phyloP scores from a whole-genome alignment of 1,140 invertebrate genomes.

The Rhysida immarginata region DNA sequence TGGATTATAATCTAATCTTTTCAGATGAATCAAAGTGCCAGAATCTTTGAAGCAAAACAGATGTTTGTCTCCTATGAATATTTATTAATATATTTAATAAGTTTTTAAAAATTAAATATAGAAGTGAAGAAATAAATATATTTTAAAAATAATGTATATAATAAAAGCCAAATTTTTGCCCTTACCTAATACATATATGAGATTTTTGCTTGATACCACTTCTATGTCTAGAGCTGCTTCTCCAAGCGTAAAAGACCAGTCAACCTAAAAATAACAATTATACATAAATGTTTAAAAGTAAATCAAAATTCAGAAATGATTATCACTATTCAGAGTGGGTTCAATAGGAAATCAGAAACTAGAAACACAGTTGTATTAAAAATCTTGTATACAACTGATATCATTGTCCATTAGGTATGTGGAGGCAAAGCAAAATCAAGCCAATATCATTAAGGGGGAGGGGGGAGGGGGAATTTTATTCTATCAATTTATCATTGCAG shows the following conservation, averaged over 20 bases:
- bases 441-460: no score
- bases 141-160: conserved; percentile 19
- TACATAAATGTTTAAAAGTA: background rate
- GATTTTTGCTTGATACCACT: conserved; percentile 36
- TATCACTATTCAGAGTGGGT: no score
- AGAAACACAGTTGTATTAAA: no score
- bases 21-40: conserved; percentile 55
- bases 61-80: conserved; percentile 35
- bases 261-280: conserved; percentile 37
- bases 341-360: no score
- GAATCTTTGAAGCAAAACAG: conserved; percentile 59
- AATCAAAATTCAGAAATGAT: no score
- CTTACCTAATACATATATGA: conserved; percentile 52
- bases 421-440: no score
- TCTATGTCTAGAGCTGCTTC: conserved; percentile 52
- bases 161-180: no score
- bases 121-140: background rate
- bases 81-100: conserved; percentile 16
- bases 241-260: conserved; percentile 61
- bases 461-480: no score
- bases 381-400: no score
- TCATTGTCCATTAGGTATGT: no score
- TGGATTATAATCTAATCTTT: conserved; percentile 62
- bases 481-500: no score
- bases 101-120: conserved; percentile 9